Percentiles rank a stretch among this genome's conserved stretches.
Conservation (phyloP, 2,888 invertebrate species). For the Schrankia costaestrigalis region DNA sequence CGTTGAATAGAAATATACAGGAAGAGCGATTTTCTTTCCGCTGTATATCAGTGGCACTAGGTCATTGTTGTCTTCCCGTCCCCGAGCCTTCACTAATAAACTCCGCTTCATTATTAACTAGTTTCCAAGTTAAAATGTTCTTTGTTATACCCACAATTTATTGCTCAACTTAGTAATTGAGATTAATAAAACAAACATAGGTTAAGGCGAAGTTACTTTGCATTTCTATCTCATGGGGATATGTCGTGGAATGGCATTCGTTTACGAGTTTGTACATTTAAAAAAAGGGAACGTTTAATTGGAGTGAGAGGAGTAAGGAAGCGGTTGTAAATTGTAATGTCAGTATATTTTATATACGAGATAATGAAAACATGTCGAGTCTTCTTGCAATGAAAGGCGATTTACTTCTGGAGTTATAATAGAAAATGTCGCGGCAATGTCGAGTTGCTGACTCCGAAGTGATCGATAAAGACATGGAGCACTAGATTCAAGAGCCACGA, state of each 20-base stretch:
- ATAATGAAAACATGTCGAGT: too few species aligned
- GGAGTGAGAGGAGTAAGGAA: too few species aligned
- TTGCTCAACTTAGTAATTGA: constrained; percentile 31
- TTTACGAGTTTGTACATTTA: too few species aligned
- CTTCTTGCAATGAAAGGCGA: too few species aligned
- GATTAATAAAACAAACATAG: constrained; percentile 29
- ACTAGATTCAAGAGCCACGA: too few species aligned
- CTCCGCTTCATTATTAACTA: constrained; percentile 33
- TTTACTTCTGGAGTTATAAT: too few species aligned
- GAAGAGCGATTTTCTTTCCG: constrained; percentile 22
- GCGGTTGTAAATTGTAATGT: too few species aligned
- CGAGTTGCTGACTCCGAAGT: too few species aligned
- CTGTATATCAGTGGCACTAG: constrained; percentile 49
- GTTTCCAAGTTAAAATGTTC: constrained; percentile 31
- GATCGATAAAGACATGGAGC: too few species aligned
- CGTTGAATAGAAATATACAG: constrained; percentile 28
- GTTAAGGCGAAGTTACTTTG: constrained; percentile 16
- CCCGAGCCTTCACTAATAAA: constrained; percentile 29
- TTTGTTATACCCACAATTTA: constrained; percentile 32
- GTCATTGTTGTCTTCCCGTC: constrained; percentile 52
- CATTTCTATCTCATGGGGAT: constrained; percentile 10
- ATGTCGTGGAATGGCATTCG: not conserved
- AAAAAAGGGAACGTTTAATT: too few species aligned
- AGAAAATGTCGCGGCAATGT: too few species aligned
- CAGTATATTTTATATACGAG: too few species aligned